Evolutionary conservation across 2,113 vertebrate species (phyloP).

Genomic region (Otocyon megalotis): DNA sequence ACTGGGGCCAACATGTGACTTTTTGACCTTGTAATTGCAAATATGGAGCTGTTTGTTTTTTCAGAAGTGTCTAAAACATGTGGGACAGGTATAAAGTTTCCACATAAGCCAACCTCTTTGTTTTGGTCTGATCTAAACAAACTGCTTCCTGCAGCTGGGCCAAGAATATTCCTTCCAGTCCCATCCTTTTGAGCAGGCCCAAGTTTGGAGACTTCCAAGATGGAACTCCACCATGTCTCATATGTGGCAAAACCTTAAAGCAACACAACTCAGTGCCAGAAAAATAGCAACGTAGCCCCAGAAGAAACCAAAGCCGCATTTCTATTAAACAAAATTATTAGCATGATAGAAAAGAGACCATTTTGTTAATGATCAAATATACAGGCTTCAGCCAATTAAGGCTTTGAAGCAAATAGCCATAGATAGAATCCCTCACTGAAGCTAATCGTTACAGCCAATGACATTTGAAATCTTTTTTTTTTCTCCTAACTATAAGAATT

Average conservation of each 20-base stretch:
- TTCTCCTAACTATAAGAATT: conserved; percentile 52
- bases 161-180: conserved; percentile 47
- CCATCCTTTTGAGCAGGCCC: conserved; percentile 26
- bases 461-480: conserved; percentile 53
- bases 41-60: conserved; percentile 75
- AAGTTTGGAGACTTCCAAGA: conserved; percentile 53
- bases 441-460: conserved; percentile 59
- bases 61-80: conserved; percentile 70
- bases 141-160: conserved; percentile 69
- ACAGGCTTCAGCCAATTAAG: conserved; percentile 64
- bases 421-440: conserved; percentile 45
- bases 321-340: conserved; percentile 67
- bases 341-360: conserved; percentile 44
- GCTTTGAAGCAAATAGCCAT: conserved; percentile 62
- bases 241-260: conserved; percentile 57
- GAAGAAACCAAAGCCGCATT: conserved; percentile 60
- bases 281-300: conserved; percentile 49
- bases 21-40: conserved; percentile 77
- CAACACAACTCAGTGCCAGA: conserved; percentile 7
- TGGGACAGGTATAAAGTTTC: conserved; percentile 76
- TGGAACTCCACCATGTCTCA: conserved; percentile 43
- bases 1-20: conserved; percentile 58
- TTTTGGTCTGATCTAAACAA: conserved; percentile 68
- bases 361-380: conserved; percentile 76
- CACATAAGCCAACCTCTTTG: conserved; percentile 64